Conservation (phyloP, 2,888 invertebrate genomes). For the Tetanocera ferruginea region DNA sequence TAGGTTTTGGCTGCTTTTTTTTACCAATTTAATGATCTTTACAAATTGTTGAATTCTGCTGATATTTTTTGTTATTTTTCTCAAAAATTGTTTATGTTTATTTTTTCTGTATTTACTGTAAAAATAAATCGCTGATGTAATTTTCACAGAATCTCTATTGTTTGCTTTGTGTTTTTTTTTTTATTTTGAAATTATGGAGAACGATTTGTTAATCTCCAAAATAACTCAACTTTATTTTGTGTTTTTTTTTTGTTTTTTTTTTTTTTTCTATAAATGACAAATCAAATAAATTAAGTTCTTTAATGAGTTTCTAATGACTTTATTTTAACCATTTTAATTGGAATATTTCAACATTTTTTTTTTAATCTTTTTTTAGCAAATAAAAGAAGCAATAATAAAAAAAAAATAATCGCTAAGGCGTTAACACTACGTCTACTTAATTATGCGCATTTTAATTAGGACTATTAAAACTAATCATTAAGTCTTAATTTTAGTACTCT, state of each 20-base stretch:
- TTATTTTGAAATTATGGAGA: neutral
- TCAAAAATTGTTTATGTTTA: neutral
- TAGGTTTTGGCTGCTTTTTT: neutral
- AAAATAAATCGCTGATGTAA: neutral
- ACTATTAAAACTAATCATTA: too few species aligned
- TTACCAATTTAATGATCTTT: neutral
- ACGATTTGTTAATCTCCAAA: neutral
- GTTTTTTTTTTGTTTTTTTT: too few species aligned
- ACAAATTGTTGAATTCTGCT: neutral
- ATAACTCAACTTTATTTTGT: neutral
- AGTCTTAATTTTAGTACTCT: neutral
- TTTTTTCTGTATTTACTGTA: neutral
- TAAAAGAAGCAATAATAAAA: neutral
- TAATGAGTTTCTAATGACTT: slow-evolving; percentile 14
- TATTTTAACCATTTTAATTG: slow-evolving; percentile 10
- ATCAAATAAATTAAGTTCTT: neutral
- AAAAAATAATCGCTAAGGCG: neutral
- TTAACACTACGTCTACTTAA: neutral
- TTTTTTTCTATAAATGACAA: slow-evolving; percentile 4
- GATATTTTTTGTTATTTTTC: neutral
- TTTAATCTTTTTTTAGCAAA: neutral
- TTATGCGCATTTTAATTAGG: neutral
- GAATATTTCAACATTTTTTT: neutral
- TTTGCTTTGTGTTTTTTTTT: neutral
- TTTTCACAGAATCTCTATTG: neutral